Percentiles rank a stretch among this genome's conserved stretches.
Evolutionary conservation across 2,888 invertebrate species (phyloP).

Genomic region (Andrena fulva): DNA sequence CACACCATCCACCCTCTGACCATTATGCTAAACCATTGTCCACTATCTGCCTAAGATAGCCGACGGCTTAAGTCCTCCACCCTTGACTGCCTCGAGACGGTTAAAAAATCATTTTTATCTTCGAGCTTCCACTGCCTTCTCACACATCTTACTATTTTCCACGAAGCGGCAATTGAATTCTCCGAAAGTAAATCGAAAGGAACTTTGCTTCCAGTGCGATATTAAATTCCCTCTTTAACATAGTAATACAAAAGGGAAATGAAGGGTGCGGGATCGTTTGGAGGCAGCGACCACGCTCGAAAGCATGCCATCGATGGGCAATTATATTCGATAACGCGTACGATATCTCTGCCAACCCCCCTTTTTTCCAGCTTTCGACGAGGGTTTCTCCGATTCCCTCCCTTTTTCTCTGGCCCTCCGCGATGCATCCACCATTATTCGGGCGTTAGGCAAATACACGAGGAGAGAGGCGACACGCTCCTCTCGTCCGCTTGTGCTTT

Average conservation of each 20-base stretch:
- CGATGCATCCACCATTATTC: conserved; percentile 80
- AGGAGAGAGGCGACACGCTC: conserved; percentile 77
- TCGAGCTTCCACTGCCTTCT: conserved; percentile 25
- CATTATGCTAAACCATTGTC: conserved; percentile 84
- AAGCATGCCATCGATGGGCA: neutral
- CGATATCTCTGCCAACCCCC: conserved; percentile 4
- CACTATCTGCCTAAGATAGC: conserved; percentile 84
- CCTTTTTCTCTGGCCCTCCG: conserved; percentile 64
- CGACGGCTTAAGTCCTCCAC: conserved; percentile 71
- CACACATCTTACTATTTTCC: too few species aligned
- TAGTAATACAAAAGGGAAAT: too few species aligned
- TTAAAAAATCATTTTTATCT: conserved; percentile 83
- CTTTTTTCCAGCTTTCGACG: conserved; percentile 43
- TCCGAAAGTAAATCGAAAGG: neutral
- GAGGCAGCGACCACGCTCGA: neutral
- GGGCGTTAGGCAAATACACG: conserved; percentile 83
- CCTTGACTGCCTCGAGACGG: conserved; percentile 72
- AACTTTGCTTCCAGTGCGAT: too few species aligned
- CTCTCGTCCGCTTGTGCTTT: conserved; percentile 77
- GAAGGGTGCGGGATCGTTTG: too few species aligned
- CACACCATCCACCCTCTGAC: conserved; percentile 78
- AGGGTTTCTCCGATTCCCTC: conserved; percentile 59
- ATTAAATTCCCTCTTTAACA: too few species aligned
- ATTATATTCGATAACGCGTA: conserved; percentile 12
- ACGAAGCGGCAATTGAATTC: neutral